Base-by-base conservation (phyloP, 2,797 vertebrate species). In the Coilia nasus region DNA sequence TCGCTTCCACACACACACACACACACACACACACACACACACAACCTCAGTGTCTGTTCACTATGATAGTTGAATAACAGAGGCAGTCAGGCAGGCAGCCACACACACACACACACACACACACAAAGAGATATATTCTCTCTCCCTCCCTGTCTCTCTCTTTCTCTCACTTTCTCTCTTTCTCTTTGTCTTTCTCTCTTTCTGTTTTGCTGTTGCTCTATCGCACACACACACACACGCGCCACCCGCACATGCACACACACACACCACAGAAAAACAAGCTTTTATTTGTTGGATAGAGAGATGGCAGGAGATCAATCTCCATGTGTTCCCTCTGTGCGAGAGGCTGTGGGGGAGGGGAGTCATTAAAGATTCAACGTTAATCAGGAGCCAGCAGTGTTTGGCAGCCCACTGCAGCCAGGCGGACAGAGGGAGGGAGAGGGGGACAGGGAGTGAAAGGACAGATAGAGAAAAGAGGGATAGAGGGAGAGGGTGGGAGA, bases 301-400 rank as follows among this genome's bases (percentile, higher is more conserved):
- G 89, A 88, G 86, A 87, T 93, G 92, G 90, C 92, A 93, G 92
- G 90, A 92, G 89, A 94, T 94, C 92, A 93, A 88, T 93, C 91
- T 92, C 83, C 81, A 82, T 88, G 88, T 89, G 85, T 87, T 89
- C 86, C 25, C 82, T 81, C 87, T 85, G 88, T 67, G 83, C 85
- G 62, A 7, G 83, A 84, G 46, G 56, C 62, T 81, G 67, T 21
- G 50, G 87, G 50, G 85, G 88, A 81, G 85, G 85, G 62, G 31
- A 83, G 87, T 88, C 91, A 87, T 86, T 90, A 87, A 90, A 87
- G 46, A 87, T 47, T 90, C 88, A 50, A 84, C 87, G 82, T 84
- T 88, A 89, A 92, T 92, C 86, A 87, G 88, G 82, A 86, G 90
- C 90, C 86, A 86, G 87, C 88, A 89, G 86, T 19, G 64, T 90